Evolutionary conservation across 2,797 vertebrate species (phyloP).

Genomic region (Salmo trutta): DNA sequence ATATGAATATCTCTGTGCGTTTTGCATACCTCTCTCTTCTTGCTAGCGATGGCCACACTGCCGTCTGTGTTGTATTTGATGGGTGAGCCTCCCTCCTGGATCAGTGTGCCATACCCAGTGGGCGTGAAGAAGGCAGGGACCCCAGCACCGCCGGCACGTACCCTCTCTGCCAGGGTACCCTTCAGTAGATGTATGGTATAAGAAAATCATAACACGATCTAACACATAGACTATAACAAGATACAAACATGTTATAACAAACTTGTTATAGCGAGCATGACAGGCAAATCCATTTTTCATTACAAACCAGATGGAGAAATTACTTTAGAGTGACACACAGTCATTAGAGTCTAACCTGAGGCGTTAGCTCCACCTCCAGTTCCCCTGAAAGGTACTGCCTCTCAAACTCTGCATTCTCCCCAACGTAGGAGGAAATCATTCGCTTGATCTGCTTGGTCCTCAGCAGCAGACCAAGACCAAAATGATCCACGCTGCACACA

Average conservation of each 20-base stretch:
- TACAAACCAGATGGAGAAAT: too few species aligned
- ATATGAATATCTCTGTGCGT: background rate
- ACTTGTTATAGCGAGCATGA: background rate
- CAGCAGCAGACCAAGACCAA: slow-evolving; percentile 92
- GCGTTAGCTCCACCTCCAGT: slow-evolving; percentile 94
- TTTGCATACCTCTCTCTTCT: slow-evolving; percentile 83
- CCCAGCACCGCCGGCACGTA: slow-evolving; percentile 93
- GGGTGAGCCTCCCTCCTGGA: slow-evolving; percentile 92
- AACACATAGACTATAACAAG: too few species aligned
- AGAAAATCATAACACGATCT: too few species aligned
- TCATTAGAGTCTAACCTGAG: slow-evolving; percentile 75
- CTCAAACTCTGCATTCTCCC: slow-evolving; percentile 96
- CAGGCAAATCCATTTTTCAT: slow-evolving; percentile 43
- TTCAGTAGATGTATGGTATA: slow-evolving; percentile 47
- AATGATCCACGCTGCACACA: slow-evolving; percentile 88
- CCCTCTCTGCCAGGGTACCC: slow-evolving; percentile 94
- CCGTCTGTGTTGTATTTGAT: slow-evolving; percentile 96
- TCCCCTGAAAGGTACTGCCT: slow-evolving; percentile 92
- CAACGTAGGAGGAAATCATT: slow-evolving; percentile 95
- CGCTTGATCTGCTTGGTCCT: slow-evolving; percentile 94
- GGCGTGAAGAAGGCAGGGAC: slow-evolving; percentile 96
- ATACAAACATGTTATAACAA: too few species aligned
- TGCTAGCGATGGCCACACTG: slow-evolving; percentile 86
- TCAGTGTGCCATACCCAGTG: slow-evolving; percentile 93
- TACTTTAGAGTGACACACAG: too few species aligned